These are phyloP conservation scores for Eueides isabella DNA, from an alignment of 1,140 invertebrate genomes.

Conservation along the genomic window DNA sequence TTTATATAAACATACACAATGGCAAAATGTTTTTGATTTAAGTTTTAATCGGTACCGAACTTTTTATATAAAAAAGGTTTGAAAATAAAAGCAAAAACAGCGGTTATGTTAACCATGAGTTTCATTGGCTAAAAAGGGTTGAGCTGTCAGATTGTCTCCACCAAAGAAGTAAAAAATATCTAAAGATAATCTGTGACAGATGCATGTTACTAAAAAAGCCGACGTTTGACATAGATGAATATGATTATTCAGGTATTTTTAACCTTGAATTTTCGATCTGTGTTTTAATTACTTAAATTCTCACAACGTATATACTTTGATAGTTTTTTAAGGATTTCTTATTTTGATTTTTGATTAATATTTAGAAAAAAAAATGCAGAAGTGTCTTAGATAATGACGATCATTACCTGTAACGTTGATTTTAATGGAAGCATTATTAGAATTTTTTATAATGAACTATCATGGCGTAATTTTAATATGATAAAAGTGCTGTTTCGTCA, in stretches of 20 bases:
- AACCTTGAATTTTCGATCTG: constrained; percentile 70
- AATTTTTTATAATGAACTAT: not conserved
- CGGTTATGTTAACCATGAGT: constrained; percentile 64
- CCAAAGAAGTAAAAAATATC: constrained; percentile 76
- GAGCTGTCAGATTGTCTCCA: constrained; percentile 75
- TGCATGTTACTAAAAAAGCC: constrained; percentile 78
- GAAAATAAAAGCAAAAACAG: constrained; percentile 54
- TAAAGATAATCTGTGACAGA: constrained; percentile 79
- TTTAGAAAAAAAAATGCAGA: not conserved
- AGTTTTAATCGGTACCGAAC: not conserved
- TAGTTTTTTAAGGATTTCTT: constrained; percentile 38
- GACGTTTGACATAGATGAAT: constrained; percentile 77
- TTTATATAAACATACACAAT: not conserved
- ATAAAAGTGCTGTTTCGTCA: too few relatives aligned
- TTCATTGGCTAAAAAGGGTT: constrained; percentile 81
- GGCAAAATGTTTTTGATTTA: not conserved
- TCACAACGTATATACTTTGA: constrained; percentile 68
- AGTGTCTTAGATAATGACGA: not conserved
- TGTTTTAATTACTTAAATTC: constrained; percentile 79
- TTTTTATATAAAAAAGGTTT: constrained; percentile 47
- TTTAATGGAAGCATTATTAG: not conserved
- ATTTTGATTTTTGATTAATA: not conserved
- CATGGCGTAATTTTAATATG: not conserved
- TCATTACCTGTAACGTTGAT: not conserved
- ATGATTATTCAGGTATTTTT: constrained; percentile 73